phyloP scores from a whole-genome alignment of 1,140 invertebrate species.

The Metaphire vulgaris region DNA sequence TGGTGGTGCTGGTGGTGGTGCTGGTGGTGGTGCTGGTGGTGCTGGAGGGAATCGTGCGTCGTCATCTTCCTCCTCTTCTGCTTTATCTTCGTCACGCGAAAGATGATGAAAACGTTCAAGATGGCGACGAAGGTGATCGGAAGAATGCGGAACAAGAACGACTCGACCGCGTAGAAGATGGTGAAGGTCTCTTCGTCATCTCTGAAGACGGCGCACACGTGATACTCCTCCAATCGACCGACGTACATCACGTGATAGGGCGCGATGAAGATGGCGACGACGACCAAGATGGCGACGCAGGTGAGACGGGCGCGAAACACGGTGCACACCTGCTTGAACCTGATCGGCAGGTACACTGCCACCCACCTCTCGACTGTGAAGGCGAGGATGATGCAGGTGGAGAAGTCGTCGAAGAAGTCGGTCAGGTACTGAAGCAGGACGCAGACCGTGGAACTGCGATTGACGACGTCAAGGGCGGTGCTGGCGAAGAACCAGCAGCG shows the following conservation, averaged over 20 bases:
- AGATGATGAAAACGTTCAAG: constrained; percentile 21
- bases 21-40: not conserved
- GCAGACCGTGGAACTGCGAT: constrained; percentile 20
- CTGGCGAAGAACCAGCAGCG: constrained; percentile 24
- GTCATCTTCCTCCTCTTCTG: not conserved
- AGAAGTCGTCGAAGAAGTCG: constrained; percentile 23
- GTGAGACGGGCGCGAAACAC: constrained; percentile 8
- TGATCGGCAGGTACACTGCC: constrained; percentile 12
- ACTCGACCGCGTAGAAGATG: constrained; percentile 15
- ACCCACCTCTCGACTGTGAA: constrained; percentile 23
- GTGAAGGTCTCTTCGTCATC: not conserved
- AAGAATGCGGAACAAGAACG: constrained; percentile 10
- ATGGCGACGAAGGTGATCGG: constrained; percentile 10
- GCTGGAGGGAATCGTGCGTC: not conserved
- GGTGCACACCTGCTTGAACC: constrained; percentile 21
- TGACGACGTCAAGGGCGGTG: constrained; percentile 14
- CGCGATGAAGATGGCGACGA: constrained; percentile 3
- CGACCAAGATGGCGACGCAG: not conserved
- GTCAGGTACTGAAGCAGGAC: constrained; percentile 21
- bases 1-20: not conserved
- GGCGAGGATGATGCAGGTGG: constrained; percentile 19
- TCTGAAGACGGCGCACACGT: not conserved
- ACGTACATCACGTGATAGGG: constrained; percentile 10
- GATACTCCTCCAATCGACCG: not conserved
- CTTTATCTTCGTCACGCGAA: constrained; percentile 13